Evolutionary conservation across 2,888 invertebrate genomes (phyloP), one percentile per base, ranked within the genome.

Genomic region (Rotaria magnacalcarata): DNA sequence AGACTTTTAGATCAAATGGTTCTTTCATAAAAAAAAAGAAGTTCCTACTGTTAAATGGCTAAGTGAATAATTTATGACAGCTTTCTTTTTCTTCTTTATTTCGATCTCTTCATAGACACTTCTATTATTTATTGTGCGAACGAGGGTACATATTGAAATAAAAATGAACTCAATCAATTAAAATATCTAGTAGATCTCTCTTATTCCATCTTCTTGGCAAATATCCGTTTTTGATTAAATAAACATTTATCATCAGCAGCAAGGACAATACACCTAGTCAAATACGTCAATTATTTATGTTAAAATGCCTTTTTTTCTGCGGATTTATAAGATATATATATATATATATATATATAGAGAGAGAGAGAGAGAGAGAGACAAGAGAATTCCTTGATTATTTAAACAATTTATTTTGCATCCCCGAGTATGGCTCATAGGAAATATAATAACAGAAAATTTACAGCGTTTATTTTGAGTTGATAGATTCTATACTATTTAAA

Each of bases 211-310:
- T 67, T 67, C 34, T 67, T 14, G 1, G 14, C 7, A 67, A 67
- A 67, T 67, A 67, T 67, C 67, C 67, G 67, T 34, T 67, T 67
- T 27, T 41, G 27, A 67, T 67, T 67, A 14, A 67, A 34, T 67
- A 67, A 67, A 67, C 67, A 34, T 27, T 34, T 4, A 24, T 67
- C 16, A 19, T 1, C 19, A 27, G 5, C 24, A 27, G 5, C 24
- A 67, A 27, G 67, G 27, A 34, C 27, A 2, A 34, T 27, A 19
- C 6, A 34, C 34, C 67, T 19, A 67, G 19, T 27, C 1, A 27
- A 67, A 67, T 5, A 27, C 19, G 34, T 67, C 27, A 41, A 67
- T 1, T 34, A 14, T 41, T 19, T 67, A 0, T 34, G 34, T 67
- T 34, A 27, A 67, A 27, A 11, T 11, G 8, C 5, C 24, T 24